phyloP scores from a whole-genome alignment of 1,140 invertebrate genomes.

The Gerris buenoi region DNA sequence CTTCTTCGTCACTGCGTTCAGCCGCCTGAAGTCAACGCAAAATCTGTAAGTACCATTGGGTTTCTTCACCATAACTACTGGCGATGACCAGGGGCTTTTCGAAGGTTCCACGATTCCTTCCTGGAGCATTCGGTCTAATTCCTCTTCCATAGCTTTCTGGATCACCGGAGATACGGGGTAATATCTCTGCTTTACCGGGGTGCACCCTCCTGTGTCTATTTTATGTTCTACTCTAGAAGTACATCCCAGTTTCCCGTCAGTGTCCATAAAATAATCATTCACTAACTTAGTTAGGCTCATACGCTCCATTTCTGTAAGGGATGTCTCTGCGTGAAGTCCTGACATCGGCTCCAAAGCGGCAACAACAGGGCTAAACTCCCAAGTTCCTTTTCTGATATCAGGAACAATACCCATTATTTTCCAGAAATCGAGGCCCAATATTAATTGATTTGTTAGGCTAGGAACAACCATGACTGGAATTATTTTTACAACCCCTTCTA shows the following conservation, averaged over 20 bases:
- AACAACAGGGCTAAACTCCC: not conserved
- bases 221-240: not conserved
- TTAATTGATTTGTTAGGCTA: not conserved
- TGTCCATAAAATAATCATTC: not conserved
- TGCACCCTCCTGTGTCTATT: not conserved
- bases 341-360: not conserved
- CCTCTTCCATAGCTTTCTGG: slow-evolving; percentile 13
- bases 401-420: not conserved
- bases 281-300: not conserved
- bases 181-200: slow-evolving; percentile 14
- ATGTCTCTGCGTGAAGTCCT: not conserved
- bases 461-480: not conserved
- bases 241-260: not conserved
- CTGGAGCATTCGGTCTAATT: slow-evolving; percentile 10
- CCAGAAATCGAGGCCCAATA: not conserved
- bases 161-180: slow-evolving; percentile 10
- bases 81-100: slow-evolving; percentile 31
- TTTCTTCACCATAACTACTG: slow-evolving; percentile 35
- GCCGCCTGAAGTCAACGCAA: slow-evolving; percentile 31
- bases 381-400: not conserved
- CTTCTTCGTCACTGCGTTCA: slow-evolving; percentile 30
- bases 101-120: slow-evolving; percentile 9
- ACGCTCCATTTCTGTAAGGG: not conserved
- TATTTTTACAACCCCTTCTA: not conserved
- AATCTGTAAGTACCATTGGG: slow-evolving; percentile 32